Evolutionary conservation across 2,888 invertebrate species (phyloP).

Genomic region (Drosophila fungiperda): DNA sequence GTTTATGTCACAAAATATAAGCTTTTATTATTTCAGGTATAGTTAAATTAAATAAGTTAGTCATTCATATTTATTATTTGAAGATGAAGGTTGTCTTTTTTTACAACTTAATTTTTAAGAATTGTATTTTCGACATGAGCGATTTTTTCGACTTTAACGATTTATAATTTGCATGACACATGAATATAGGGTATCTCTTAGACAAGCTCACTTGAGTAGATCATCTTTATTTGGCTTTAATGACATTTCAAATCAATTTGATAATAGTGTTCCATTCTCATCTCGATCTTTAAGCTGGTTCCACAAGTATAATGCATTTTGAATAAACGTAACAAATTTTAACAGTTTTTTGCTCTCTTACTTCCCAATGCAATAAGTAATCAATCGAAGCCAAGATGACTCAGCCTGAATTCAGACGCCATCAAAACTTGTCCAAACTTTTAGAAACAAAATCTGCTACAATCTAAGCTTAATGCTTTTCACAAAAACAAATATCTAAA

Average conservation of each 20-base stretch:
- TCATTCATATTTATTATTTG: neutral
- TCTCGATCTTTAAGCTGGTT: too few relatives aligned
- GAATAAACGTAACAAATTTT: slow-evolving; percentile 14
- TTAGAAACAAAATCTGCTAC: slow-evolving; percentile 59
- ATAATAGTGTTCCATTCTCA: neutral
- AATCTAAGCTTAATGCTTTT: slow-evolving; percentile 55
- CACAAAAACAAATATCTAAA: slow-evolving; percentile 13
- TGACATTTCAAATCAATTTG: neutral
- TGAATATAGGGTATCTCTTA: neutral
- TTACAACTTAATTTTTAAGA: neutral
- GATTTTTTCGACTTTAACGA: neutral
- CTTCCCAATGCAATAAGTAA: slow-evolving; percentile 49
- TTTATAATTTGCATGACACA: neutral
- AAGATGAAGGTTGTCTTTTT: neutral
- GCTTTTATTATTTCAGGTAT: neutral
- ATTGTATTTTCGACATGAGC: neutral
- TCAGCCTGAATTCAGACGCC: slow-evolving; percentile 67
- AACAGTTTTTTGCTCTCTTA: slow-evolving; percentile 16
- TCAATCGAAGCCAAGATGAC: slow-evolving; percentile 68
- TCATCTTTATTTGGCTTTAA: neutral
- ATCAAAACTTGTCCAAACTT: slow-evolving; percentile 60
- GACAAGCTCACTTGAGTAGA: neutral
- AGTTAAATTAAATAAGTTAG: neutral
- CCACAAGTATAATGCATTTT: slow-evolving; percentile 5
- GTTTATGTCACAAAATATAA: neutral